Percentiles rank a stretch among this genome's conserved stretches.
These are phyloP conservation scores for Glareola pratincola DNA, from an alignment of 2,113 vertebrate species.

Conservation along the genomic window DNA sequence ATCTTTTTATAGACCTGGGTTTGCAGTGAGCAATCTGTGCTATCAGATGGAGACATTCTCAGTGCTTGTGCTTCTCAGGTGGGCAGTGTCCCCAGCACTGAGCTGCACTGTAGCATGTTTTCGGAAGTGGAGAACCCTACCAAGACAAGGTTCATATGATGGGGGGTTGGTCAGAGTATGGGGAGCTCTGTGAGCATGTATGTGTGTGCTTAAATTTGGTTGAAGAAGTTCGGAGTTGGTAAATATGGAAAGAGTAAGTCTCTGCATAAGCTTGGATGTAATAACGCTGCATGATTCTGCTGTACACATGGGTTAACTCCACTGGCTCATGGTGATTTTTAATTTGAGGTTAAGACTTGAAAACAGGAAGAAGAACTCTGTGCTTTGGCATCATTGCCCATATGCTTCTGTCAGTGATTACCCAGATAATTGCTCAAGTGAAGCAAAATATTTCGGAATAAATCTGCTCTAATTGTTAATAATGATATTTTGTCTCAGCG, in stretches of 20 bases:
- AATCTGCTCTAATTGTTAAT: slow-evolving; percentile 9
- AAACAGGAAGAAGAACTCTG: not conserved
- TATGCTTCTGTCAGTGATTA: not conserved
- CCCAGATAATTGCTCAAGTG: not conserved
- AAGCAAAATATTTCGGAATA: slow-evolving; percentile 44
- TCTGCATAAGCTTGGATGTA: not conserved
- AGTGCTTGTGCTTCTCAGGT: not conserved
- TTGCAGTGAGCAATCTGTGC: not conserved
- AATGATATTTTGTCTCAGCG: slow-evolving; percentile 32
- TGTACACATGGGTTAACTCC: not conserved
- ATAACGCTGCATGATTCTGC: not conserved
- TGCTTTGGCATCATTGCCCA: not conserved
- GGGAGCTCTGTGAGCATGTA: not conserved
- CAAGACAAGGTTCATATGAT: accelerated
- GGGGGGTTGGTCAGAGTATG: not conserved
- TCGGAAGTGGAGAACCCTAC: not conserved
- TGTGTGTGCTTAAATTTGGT: not conserved
- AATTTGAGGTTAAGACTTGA: not conserved
- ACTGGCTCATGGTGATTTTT: not conserved
- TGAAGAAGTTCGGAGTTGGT: not conserved
- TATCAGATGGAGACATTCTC: not conserved
- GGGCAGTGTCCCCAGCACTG: not conserved
- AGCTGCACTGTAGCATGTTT: not conserved
- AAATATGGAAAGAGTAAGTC: not conserved
- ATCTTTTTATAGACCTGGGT: not conserved